Percentiles rank a stretch among this genome's conserved stretches.
Conservation (phyloP, 53 echinoderm and acorn worm species). For the Crossaster papposus region DNA sequence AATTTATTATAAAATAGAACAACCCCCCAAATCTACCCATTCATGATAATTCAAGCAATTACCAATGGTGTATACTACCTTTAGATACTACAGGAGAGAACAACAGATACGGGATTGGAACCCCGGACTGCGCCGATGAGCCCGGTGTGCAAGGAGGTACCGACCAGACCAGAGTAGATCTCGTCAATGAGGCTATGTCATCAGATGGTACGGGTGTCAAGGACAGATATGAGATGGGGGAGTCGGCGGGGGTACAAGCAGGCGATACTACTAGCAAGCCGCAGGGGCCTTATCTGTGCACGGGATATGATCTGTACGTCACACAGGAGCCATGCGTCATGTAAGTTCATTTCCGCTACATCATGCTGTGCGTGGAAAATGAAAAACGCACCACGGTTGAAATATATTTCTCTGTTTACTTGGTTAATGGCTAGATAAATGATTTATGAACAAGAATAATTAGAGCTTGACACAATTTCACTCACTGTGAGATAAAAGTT, state of each 20-base stretch:
- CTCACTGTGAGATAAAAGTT: too few relatives aligned
- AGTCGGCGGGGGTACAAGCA: neutral
- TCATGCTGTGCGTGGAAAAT: too few relatives aligned
- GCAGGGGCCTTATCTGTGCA: conserved; percentile 83
- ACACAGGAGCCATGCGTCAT: conserved; percentile 90
- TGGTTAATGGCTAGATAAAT: too few relatives aligned
- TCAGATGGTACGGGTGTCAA: neutral
- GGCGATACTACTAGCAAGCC: neutral
- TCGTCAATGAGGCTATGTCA: neutral
- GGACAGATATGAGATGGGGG: neutral
- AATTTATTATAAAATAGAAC: too few relatives aligned
- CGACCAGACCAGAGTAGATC: neutral
- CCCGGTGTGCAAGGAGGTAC: neutral
- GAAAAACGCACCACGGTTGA: too few relatives aligned
- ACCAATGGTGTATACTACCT: too few relatives aligned
- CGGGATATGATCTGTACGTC: conserved; percentile 84
- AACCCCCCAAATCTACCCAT: too few relatives aligned
- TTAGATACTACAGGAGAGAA: neutral
- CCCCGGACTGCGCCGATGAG: neutral
- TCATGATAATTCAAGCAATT: too few relatives aligned
- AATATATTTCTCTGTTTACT: too few relatives aligned
- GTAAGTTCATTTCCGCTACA: conserved; percentile 82
- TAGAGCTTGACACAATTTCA: too few relatives aligned
- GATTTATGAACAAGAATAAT: too few relatives aligned
- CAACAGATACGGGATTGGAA: neutral